Evolutionary conservation across 1,140 invertebrate genomes (phyloP), one percentile per base, ranked within the genome.

Genomic region (Drosophila sucinea): DNA sequence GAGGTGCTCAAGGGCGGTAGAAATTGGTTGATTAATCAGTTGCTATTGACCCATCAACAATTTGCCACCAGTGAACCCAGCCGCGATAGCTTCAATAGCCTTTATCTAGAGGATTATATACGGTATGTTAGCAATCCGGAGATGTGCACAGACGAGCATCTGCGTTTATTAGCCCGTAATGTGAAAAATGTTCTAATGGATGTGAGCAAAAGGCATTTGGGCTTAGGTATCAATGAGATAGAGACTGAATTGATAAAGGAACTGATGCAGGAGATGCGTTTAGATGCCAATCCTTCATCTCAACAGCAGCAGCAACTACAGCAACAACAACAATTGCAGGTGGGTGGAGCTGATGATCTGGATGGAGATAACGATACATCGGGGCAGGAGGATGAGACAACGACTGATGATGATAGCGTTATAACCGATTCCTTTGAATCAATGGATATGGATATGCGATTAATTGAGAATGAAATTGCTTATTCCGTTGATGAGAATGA

Each of bases 181-280:
- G 72, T 91, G 1, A 91, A 91, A 62, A 91, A 91, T 57, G 81
- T 91, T 10, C 40, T 85, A 7, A 77, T 91, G 67, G 89, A 90
- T 66, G 70, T 91, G 2, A 79, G 47, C 41, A 91, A 91, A 40
- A 74, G 79, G 25, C 77, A 90, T 68, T 63, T 91, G 67, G 77
- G 79, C 51, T 61, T 91, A 32, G 81, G 82, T 29, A 55, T 91
- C 27, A 64, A 67, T 38, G 80, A 91, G 35, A 87, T 91, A 32
- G 90, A 91, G 75, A 81, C 85, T 70, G 87, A 91, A 66, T 38
- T 91, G 56, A 74, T 91, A 33, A 81, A 79, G 23, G 90, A 91
- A 60, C 77, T 91, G 60, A 91, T 91, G 70, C 77, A 79, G 23
- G 90, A 91, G 41, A 91, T 91, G 64, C 85, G 84, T 38, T 73